A percentile compares a stretch with the other conserved stretches of the same genome.
Evolutionary conservation across 2,888 invertebrate genomes (phyloP).

Genomic region (Rutpela maculata): DNA sequence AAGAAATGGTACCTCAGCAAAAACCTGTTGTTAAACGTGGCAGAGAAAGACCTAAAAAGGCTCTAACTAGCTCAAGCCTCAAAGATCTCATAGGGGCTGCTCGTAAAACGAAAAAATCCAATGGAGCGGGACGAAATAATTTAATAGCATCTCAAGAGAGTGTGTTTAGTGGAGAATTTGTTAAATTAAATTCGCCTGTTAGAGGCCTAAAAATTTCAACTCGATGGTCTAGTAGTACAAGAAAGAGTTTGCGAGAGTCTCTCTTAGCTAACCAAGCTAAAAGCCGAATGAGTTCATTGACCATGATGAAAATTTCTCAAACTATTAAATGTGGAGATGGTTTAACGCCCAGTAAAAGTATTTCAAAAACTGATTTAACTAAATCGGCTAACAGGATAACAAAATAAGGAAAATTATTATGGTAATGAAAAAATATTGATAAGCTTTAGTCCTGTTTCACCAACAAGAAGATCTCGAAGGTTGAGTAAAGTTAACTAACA

Average conservation of each 20-base stretch:
- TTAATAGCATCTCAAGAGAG: not conserved
- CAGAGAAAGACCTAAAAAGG: constrained; percentile 49
- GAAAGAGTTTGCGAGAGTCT: constrained; percentile 50
- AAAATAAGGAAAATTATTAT: constrained; percentile 52
- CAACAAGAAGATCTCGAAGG: constrained; percentile 40
- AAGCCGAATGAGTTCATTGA: constrained; percentile 54
- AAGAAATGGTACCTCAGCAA: constrained; percentile 71
- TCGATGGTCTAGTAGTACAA: constrained; percentile 7
- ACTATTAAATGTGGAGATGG: constrained; percentile 59
- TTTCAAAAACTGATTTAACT: constrained; percentile 58
- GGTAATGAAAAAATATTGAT: constrained; percentile 24
- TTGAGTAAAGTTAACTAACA: constrained; percentile 28
- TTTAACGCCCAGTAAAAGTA: constrained; percentile 62
- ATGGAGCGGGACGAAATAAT: constrained; percentile 31
- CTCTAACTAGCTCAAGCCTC: constrained; percentile 57
- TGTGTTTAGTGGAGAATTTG: constrained; percentile 34
- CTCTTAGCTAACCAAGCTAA: constrained; percentile 39
- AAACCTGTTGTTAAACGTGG: constrained; percentile 50
- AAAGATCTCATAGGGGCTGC: constrained; percentile 65
- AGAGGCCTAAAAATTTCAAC: not conserved
- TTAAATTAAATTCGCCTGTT: constrained; percentile 8
- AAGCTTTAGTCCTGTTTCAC: constrained; percentile 24
- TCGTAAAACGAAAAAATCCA: constrained; percentile 54
- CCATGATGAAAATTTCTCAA: constrained; percentile 63
- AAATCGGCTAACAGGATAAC: constrained; percentile 55